phyloP scores from a whole-genome alignment of 2,797 vertebrate species.

The Hypotaenidia philippensis region DNA sequence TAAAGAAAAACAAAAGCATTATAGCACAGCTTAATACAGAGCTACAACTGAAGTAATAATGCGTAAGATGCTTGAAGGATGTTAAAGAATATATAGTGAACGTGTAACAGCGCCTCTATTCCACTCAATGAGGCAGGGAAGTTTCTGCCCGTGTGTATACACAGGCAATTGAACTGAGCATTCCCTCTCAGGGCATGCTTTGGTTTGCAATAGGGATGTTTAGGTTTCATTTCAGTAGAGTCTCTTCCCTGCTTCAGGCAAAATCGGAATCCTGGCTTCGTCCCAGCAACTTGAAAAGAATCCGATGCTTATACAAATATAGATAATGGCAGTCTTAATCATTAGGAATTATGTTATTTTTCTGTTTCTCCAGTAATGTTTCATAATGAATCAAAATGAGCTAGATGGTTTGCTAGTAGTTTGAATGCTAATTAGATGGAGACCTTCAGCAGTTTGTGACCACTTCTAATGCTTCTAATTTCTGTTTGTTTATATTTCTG shows the following conservation, averaged over 20 bases:
- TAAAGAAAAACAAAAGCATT: background rate
- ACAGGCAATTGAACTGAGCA: background rate
- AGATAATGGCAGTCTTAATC: conserved; percentile 63
- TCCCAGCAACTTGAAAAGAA: conserved; percentile 71
- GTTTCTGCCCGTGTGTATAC: background rate
- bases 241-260: conserved; percentile 41
- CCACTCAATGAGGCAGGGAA: background rate
- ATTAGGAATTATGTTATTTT: conserved; percentile 73
- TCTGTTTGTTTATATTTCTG: conserved; percentile 57
- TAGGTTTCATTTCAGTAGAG: conserved; percentile 33
- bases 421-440: conserved; percentile 66
- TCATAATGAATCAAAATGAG: conserved; percentile 65
- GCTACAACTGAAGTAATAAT: background rate
- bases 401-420: conserved; percentile 30
- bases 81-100: background rate
- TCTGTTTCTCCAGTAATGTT: conserved; percentile 61
- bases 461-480: conserved; percentile 59
- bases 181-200: background rate
- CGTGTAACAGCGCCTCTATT: background rate
- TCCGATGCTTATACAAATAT: conserved; percentile 63
- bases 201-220: background rate
- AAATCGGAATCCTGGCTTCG: conserved; percentile 49
- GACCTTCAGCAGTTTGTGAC: conserved; percentile 46
- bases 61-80: background rate
- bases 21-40: background rate